Percentiles rank a stretch among this genome's conserved stretches.
Conservation (phyloP, 2,113 vertebrate species). For the Anolis sagrei region DNA sequence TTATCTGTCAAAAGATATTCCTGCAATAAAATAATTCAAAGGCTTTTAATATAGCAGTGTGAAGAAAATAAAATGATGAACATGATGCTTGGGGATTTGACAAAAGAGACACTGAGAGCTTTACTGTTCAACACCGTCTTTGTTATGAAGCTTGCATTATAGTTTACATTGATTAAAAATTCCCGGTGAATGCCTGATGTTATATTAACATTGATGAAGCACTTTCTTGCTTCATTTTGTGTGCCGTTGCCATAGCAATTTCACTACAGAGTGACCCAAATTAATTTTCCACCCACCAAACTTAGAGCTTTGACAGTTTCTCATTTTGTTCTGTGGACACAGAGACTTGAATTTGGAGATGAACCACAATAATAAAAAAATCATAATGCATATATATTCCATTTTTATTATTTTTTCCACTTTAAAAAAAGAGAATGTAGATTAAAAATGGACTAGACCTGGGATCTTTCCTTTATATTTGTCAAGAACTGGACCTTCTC, state of each 20-base stretch:
- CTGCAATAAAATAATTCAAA: slow-evolving; percentile 17
- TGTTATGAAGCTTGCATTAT: slow-evolving; percentile 39
- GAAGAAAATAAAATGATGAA: slow-evolving; percentile 9
- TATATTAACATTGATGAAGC: slow-evolving; percentile 66
- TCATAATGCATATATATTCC: background rate
- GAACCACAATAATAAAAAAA: background rate
- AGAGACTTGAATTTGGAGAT: slow-evolving; percentile 23
- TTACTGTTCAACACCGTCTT: slow-evolving; percentile 36
- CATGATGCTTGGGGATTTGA: slow-evolving; percentile 7
- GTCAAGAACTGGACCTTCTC: background rate
- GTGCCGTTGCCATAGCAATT: slow-evolving; percentile 74
- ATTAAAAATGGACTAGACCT: slow-evolving; percentile 17
- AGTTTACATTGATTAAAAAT: slow-evolving; percentile 58
- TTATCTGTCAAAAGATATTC: background rate
- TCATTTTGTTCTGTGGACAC: slow-evolving; percentile 48
- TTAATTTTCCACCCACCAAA: slow-evolving; percentile 72
- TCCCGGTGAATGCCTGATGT: slow-evolving; percentile 44
- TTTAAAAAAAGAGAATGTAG: too few species aligned
- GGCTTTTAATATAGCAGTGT: background rate
- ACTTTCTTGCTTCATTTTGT: slow-evolving; percentile 58
- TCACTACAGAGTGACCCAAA: slow-evolving; percentile 72
- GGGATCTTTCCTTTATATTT: slow-evolving; percentile 8
- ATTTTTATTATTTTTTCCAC: background rate
- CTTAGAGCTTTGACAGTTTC: slow-evolving; percentile 59
- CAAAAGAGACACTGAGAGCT: background rate